Evolutionary conservation across 2,797 vertebrate species (phyloP), one percentile per base, ranked within the genome.

Genomic region (Galago senegalensis): DNA sequence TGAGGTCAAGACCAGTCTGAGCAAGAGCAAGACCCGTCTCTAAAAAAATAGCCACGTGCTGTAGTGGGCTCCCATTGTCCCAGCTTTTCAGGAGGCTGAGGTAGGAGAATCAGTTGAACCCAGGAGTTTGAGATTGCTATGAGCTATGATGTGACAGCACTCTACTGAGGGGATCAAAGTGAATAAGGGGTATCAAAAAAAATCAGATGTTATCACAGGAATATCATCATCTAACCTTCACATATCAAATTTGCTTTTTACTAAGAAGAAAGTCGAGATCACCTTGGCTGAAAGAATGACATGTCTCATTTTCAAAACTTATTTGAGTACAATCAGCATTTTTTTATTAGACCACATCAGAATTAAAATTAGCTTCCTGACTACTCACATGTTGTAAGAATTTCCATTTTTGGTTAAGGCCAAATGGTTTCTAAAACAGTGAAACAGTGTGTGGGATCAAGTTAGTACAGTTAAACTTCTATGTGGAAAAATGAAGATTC

Each of bases 281-380:
- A 6, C 2, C 11, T 90, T 90, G 70, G 16, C 46, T 58, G 20
- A 18, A 97, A 31, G 61, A 16, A 10, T 63, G 79, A 34, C 53
- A 95, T 43, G 83, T 86, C 89, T 4, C 12, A 58, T 58, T 96
- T 92, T 77, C 27, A 93, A 46, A 58, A 56, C 13, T 65, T 84
- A 75, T 49, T 91, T 29, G 27, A 29, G 8, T 89, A 10, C 6
- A 75, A 60, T 89, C 46, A 60, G 1, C 34, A 84, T 89, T 93
- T 96, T n/a, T 76, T 67, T 67, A 46, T 46, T 46, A 63, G 21
- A 58, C 20, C 8, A 27, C 85, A 63, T 34, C 21, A 58, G 8
- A 77, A 56, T 92, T 88, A 85, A 92, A 95, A 88, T 77, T 20
- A 93, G 31, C 56, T 94, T 87, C 53, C n/a, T 34, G 17, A 73